Evolutionary conservation across 2,888 invertebrate genomes (phyloP), one percentile per base, ranked within the genome.

Genomic region (Dynastes tityus): DNA sequence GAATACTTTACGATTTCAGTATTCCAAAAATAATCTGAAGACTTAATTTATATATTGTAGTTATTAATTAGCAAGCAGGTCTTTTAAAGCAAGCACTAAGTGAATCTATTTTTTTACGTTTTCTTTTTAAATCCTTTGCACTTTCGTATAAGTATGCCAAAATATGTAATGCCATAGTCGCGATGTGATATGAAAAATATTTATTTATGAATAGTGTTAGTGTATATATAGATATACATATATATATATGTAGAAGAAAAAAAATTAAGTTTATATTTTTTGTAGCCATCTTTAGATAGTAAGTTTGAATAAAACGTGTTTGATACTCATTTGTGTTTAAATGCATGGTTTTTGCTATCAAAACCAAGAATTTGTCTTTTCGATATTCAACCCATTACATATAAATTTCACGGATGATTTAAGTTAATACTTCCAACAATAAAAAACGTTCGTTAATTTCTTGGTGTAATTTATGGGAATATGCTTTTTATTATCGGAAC

Each of bases 101-200:
- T 8, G 45, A 45, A 55, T 55, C 16, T 55, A n/a, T 55, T 11
- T 55, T 55, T 55, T 16, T 55, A 55, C 6, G n/a, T 55, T 32
- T 29, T 22, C 2, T 67, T 67, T n/a, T 58, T 16, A 16, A 16
- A 37, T 37, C 37, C 32, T 37, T 29, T 55, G 51, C 51, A 51
- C 29, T 29, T 53, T 70, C 16, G 40, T 22, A 64, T 64, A 32
- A 40, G n/a, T 65, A 65, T n/a, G 51, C 68, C 68, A 49, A 68
- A 65, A 49, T 51, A 68, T 22, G 45, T 27, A 16, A 37, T 51
- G 68, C 49, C 68, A 45, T 68, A 68, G 37, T n/a, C 2, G 13
- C 9, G 45, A 68, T 68, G 68, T 68, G 68, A 68, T 68, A 51
- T 68, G 16, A 27, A 22, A 68, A 13, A 49, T 51, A 68, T 68